These are phyloP conservation scores for Antitype chi DNA, from an alignment of 2,888 invertebrate species.

Conservation along the genomic window DNA sequence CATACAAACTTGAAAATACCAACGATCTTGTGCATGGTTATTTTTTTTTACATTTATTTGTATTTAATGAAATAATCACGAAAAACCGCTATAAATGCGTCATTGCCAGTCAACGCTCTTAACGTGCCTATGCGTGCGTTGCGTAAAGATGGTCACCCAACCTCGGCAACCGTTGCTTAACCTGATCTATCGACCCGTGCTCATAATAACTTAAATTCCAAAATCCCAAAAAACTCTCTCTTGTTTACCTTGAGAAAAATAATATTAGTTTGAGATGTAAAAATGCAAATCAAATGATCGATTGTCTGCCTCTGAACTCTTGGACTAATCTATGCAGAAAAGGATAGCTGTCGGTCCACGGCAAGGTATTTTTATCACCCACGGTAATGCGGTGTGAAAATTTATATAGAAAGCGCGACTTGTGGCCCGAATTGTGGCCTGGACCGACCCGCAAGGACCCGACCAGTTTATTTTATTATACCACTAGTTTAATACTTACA, in stretches of 20 bases:
- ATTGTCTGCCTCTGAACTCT: slow-evolving; percentile 38
- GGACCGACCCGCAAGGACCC: slow-evolving; percentile 26
- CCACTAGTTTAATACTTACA: slow-evolving; percentile 46
- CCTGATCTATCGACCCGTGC: too few relatives aligned
- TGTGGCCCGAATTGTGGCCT: slow-evolving; percentile 32
- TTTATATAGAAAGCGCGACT: slow-evolving; percentile 68
- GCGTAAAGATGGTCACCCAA: too few relatives aligned
- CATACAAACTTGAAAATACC: too few relatives aligned
- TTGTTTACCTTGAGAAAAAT: neutral
- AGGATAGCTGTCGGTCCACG: slow-evolving; percentile 53
- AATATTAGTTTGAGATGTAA: neutral
- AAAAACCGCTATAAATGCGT: too few relatives aligned
- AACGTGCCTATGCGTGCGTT: too few relatives aligned
- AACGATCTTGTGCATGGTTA: too few relatives aligned
- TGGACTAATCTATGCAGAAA: slow-evolving; percentile 50
- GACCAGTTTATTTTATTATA: slow-evolving; percentile 58
- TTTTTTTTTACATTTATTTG: too few relatives aligned
- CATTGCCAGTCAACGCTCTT: too few relatives aligned
- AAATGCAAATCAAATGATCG: neutral
- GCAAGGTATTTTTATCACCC: slow-evolving; percentile 72
- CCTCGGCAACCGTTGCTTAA: too few relatives aligned
- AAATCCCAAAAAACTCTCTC: neutral
- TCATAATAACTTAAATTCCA: too few relatives aligned
- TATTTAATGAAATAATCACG: too few relatives aligned
- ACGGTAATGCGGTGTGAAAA: slow-evolving; percentile 76